A percentile compares a stretch with the other conserved stretches of the same genome.
Conservation (phyloP, 1,140 invertebrate species). For the Theocolax elegans region DNA sequence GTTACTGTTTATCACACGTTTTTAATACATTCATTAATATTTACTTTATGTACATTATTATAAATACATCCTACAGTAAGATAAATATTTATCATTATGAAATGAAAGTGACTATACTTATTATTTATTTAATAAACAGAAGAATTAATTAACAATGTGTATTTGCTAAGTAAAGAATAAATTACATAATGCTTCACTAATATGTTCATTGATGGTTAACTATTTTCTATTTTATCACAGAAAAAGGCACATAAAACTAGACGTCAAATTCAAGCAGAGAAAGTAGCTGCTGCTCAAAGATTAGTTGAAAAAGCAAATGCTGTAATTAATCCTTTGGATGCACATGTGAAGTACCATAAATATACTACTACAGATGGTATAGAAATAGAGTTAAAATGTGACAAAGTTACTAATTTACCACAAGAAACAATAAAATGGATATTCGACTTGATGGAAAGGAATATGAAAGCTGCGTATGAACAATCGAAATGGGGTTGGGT, state of each 20-base stretch:
- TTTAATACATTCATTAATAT: too few relatives aligned
- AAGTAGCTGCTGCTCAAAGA: constrained; percentile 46
- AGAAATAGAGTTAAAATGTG: constrained; percentile 61
- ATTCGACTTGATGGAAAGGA: constrained; percentile 73
- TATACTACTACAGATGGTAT: constrained; percentile 56
- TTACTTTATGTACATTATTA: too few relatives aligned
- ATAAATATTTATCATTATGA: too few relatives aligned
- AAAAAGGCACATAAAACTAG: constrained; percentile 56
- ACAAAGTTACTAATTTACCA: constrained; percentile 61
- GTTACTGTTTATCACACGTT: too few relatives aligned
- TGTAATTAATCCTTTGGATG: constrained; percentile 51
- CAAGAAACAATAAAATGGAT: constrained; percentile 69
- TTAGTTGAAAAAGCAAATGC: constrained; percentile 57
- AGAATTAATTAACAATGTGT: too few relatives aligned
- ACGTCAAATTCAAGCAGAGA: constrained; percentile 54
- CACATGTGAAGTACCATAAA: constrained; percentile 51
- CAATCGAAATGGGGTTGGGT: constrained; percentile 75
- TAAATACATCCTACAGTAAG: too few relatives aligned
- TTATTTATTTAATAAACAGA: too few relatives aligned
- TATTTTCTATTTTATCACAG: too few relatives aligned
- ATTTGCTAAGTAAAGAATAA: too few relatives aligned
- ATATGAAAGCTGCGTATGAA: constrained; percentile 74
- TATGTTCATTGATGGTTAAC: too few relatives aligned
- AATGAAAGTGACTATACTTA: too few relatives aligned
- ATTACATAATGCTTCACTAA: too few relatives aligned